Evolutionary conservation across 2,888 invertebrate species (phyloP).

Genomic region (Thalpophila matura): DNA sequence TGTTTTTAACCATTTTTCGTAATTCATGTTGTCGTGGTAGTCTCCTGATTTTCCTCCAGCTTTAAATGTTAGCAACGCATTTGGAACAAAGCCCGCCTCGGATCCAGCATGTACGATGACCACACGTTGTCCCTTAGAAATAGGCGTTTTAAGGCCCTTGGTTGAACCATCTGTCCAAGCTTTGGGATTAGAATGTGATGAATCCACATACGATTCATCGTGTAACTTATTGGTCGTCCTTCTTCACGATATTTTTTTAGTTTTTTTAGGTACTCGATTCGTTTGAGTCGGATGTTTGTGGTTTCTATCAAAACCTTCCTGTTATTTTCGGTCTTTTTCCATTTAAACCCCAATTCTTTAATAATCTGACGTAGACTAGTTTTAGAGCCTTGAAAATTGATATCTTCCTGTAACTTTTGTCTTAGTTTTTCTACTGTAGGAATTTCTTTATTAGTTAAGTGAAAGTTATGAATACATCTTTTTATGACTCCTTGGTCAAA

Average conservation of each 20-base stretch:
- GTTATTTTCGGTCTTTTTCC: not conserved
- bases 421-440: not conserved
- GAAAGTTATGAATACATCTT: not conserved
- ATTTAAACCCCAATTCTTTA: not conserved
- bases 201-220: conserved; percentile 2
- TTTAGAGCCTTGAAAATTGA: not conserved
- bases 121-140: conserved; percentile 7
- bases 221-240: not conserved
- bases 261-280: not conserved
- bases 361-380: not conserved
- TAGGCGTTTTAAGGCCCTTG: not conserved
- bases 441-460: not conserved
- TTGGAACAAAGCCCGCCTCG: conserved; percentile 7
- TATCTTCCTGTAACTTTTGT: not conserved
- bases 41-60: conserved; percentile 60
- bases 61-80: conserved; percentile 55
- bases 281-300: not conserved
- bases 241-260: not conserved
- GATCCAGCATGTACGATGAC: conserved; percentile 13
- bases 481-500: not conserved
- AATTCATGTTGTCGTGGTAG: conserved; percentile 67
- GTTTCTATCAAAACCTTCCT: not conserved
- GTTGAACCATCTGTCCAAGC: not conserved
- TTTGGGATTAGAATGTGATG: not conserved
- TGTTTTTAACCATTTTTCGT: conserved; percentile 10